phyloP scores from a whole-genome alignment of 1,140 invertebrate species.

The Hydropsyche tenuis region DNA sequence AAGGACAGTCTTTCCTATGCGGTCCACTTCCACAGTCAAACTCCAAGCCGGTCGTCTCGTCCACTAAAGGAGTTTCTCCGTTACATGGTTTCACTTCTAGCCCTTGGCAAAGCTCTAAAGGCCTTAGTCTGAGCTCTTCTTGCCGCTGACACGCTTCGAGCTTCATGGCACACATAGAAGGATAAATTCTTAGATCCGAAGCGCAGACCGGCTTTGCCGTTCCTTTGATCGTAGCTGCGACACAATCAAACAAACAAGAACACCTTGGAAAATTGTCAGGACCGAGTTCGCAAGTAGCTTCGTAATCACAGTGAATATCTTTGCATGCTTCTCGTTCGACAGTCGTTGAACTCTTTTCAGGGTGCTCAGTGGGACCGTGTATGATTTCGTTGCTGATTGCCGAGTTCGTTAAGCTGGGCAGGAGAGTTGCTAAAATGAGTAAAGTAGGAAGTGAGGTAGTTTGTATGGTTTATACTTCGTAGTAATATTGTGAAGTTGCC shows the following conservation, averaged over 20 bases:
- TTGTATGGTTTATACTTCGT: too few relatives aligned
- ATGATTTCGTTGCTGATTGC: slow-evolving; percentile 51
- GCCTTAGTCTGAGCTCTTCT: slow-evolving; percentile 77
- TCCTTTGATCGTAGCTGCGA: slow-evolving; percentile 60
- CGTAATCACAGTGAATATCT: slow-evolving; percentile 81
- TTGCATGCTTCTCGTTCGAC: slow-evolving; percentile 72
- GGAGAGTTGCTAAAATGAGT: slow-evolving; percentile 51
- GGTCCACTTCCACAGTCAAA: slow-evolving; percentile 82
- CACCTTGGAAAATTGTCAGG: slow-evolving; percentile 74
- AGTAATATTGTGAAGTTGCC: too few relatives aligned
- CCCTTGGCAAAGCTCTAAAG: slow-evolving; percentile 76
- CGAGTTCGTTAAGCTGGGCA: slow-evolving; percentile 52
- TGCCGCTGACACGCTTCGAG: slow-evolving; percentile 83
- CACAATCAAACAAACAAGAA: slow-evolving; percentile 77
- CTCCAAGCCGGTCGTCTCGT: slow-evolving; percentile 72
- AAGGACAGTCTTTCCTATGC: slow-evolving; percentile 78
- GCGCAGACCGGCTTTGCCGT: slow-evolving; percentile 76
- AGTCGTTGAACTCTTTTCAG: slow-evolving; percentile 44
- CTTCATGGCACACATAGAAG: slow-evolving; percentile 86
- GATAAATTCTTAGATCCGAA: slow-evolving; percentile 80
- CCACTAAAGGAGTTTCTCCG: slow-evolving; percentile 76
- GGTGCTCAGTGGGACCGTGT: slow-evolving; percentile 45
- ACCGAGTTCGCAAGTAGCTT: slow-evolving; percentile 80
- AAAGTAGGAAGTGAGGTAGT: too few relatives aligned
- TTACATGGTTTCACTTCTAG: slow-evolving; percentile 83